Percentiles rank a stretch among this genome's conserved stretches.
These are phyloP conservation scores for Rhabdomys dilectus DNA, from an alignment of 2,113 vertebrate genomes.

Conservation along the genomic window DNA sequence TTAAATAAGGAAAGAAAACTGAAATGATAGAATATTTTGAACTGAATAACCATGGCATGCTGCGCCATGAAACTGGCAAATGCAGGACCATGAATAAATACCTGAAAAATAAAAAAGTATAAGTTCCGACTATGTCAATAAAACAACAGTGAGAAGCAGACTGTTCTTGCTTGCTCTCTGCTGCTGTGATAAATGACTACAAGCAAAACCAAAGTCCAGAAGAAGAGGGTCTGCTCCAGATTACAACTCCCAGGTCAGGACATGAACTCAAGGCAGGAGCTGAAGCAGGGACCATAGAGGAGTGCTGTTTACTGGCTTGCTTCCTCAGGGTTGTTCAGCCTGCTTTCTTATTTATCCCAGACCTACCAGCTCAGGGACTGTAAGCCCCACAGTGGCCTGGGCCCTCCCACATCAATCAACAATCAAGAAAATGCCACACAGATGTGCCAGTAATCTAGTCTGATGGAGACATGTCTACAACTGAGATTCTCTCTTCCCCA, in stretches of 20 bases:
- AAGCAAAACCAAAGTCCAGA: neutral
- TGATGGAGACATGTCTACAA: neutral
- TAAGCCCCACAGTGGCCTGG: neutral
- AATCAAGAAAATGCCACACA: neutral
- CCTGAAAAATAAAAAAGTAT: neutral
- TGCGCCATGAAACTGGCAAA: neutral
- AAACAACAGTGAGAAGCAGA: slow-evolving; percentile 2
- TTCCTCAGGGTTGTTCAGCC: neutral
- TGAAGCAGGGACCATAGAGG: neutral
- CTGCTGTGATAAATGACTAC: neutral
- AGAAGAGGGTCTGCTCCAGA: neutral
- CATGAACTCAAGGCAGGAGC: neutral
- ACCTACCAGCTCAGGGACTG: neutral
- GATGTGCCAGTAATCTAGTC: neutral
- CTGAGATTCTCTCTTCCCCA: neutral
- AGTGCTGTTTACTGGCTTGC: neutral
- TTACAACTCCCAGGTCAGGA: neutral
- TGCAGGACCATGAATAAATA: too few relatives aligned
- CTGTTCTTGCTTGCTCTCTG: neutral
- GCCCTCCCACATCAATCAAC: neutral
- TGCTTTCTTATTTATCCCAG: neutral
- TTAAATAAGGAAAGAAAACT: neutral
- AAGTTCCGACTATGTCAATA: neutral
- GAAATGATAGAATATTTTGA: neutral
- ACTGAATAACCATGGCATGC: neutral